These are phyloP conservation scores for Sinohyriopsis cumingii DNA, from an alignment of 2,888 invertebrate genomes.

Conservation along the genomic window DNA sequence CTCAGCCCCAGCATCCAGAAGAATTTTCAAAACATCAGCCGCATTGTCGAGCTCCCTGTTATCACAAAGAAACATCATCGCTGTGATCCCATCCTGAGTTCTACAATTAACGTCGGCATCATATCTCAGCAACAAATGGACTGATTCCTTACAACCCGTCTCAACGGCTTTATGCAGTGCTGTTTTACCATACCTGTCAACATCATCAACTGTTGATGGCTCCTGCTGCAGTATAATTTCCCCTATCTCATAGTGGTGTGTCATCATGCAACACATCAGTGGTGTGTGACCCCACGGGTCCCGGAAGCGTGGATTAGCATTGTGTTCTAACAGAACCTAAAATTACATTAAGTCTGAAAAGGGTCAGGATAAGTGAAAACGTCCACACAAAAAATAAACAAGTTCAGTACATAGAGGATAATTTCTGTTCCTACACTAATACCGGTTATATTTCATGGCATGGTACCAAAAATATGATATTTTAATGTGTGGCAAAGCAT, in stretches of 20 bases:
- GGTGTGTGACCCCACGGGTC: conserved; percentile 69
- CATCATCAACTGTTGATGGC: conserved; percentile 38
- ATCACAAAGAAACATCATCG: conserved; percentile 48
- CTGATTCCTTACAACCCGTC: conserved; percentile 41
- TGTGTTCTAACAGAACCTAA: conserved; percentile 48
- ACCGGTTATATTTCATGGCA: not conserved
- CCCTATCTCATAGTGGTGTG: conserved; percentile 54
- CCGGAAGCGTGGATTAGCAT: conserved; percentile 45
- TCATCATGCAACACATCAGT: conserved; percentile 57
- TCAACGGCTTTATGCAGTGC: conserved; percentile 58
- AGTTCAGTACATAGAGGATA: not conserved
- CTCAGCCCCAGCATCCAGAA: conserved; percentile 50
- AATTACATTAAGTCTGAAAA: conserved; percentile 1
- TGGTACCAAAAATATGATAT: not conserved
- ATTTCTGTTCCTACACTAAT: too few species aligned
- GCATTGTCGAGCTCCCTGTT: conserved; percentile 18
- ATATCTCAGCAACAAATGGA: conserved; percentile 43
- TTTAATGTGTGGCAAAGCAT: too few species aligned
- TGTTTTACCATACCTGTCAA: conserved; percentile 56
- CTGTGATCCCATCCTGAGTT: conserved; percentile 54
- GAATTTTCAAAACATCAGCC: conserved; percentile 33
- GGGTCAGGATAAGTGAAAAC: not conserved
- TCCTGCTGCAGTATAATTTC: conserved; percentile 41
- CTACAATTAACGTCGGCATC: conserved; percentile 50
- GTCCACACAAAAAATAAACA: not conserved